Conservation (phyloP, 2,888 invertebrate genomes). For the Apodemia duryi region DNA sequence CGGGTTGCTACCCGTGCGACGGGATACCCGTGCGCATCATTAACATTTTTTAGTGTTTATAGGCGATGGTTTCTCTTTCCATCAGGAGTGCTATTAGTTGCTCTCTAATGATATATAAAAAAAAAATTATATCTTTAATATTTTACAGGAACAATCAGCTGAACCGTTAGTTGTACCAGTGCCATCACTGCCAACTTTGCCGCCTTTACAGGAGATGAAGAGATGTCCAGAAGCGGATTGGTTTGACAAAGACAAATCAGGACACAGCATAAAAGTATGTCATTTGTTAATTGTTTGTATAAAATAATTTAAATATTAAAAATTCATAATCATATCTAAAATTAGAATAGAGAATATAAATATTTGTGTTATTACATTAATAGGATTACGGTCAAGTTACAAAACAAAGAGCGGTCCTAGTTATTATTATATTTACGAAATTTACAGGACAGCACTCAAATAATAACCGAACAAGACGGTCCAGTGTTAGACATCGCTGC, state of each 20-base stretch:
- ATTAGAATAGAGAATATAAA: too few relatives aligned
- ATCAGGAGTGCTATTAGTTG: too few relatives aligned
- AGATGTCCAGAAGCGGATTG: constrained; percentile 53
- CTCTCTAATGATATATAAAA: too few relatives aligned
- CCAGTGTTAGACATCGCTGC: constrained; percentile 47
- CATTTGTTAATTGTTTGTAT: not conserved
- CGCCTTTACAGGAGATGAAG: constrained; percentile 62
- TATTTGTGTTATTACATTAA: too few relatives aligned
- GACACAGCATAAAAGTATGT: constrained; percentile 42
- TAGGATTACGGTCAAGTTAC: too few relatives aligned
- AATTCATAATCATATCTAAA: too few relatives aligned
- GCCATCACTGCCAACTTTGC: constrained; percentile 49
- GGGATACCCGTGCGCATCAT: too few relatives aligned
- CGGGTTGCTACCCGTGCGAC: too few relatives aligned
- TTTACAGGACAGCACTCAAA: constrained; percentile 39
- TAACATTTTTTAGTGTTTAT: too few relatives aligned
- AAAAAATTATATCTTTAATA: not conserved
- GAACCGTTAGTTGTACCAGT: constrained; percentile 53
- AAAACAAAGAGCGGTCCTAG: too few relatives aligned
- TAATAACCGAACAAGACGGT: constrained; percentile 46
- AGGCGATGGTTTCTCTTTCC: too few relatives aligned
- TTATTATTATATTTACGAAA: too few relatives aligned
- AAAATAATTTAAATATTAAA: not conserved
- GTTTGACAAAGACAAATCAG: constrained; percentile 55
- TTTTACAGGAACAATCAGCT: constrained; percentile 46